Percentiles rank a stretch among this genome's conserved stretches.
Conservation (phyloP, 2,888 invertebrate genomes). For the Globia sparganii region DNA sequence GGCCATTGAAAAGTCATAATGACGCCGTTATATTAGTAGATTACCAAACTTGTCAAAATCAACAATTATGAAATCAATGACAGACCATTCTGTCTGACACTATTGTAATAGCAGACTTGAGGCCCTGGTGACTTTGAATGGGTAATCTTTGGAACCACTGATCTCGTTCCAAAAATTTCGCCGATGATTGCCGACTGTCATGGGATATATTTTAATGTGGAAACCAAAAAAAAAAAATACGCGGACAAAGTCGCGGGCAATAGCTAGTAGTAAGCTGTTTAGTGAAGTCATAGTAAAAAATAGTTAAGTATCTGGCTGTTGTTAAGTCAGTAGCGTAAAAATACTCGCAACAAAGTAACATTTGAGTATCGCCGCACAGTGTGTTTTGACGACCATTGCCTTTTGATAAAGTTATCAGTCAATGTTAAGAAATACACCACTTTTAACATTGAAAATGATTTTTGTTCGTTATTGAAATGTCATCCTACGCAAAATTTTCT, state of each 20-base stretch:
- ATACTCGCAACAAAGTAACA: conserved; percentile 4
- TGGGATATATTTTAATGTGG: not conserved
- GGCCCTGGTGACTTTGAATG: too few species aligned
- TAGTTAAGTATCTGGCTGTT: not conserved
- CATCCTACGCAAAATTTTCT: not conserved
- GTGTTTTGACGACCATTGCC: conserved; percentile 1
- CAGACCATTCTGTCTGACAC: too few species aligned
- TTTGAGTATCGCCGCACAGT: not conserved
- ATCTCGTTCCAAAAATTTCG: not conserved
- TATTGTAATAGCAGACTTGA: too few species aligned
- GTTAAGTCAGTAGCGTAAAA: not conserved
- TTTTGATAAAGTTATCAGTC: conserved; percentile 16
- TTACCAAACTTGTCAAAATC: too few species aligned
- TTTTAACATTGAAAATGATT: not conserved
- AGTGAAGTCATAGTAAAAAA: conserved; percentile 1
- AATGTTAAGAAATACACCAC: not conserved
- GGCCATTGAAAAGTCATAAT: too few species aligned
- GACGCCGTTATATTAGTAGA: too few species aligned
- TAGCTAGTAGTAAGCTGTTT: not conserved
- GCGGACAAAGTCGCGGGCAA: not conserved
- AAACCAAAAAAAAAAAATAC: not conserved
- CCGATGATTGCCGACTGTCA: not conserved
- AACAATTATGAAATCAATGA: too few species aligned
- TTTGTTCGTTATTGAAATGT: not conserved
- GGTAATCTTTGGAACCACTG: not conserved